These are phyloP conservation scores for Odontothrips loti DNA, from an alignment of 2,888 invertebrate species.

Conservation along the genomic window DNA sequence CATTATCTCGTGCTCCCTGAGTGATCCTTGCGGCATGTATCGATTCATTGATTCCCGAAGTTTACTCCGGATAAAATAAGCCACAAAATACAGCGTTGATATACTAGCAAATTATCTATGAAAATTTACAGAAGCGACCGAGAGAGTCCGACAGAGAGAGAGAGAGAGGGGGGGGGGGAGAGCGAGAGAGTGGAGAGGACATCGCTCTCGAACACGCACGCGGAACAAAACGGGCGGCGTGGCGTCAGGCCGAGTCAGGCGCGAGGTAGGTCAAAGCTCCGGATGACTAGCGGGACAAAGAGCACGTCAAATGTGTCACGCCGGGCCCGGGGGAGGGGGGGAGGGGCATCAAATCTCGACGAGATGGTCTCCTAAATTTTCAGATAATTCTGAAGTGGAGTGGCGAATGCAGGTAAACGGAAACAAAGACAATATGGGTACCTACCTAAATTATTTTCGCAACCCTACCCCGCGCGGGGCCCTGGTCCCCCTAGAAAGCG, in stretches of 20 bases:
- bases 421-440: neutral
- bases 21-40: too few species aligned
- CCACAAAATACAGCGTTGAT: too few species aligned
- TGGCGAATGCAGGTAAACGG: neutral
- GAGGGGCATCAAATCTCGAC: neutral
- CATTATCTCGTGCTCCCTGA: too few species aligned
- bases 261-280: conserved; percentile 3
- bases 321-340: neutral
- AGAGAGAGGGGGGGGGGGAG: neutral
- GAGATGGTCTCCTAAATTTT: neutral
- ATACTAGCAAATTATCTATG: too few species aligned
- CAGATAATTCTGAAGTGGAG: neutral
- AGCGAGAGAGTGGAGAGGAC: neutral
- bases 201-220: neutral
- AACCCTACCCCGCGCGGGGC: too few species aligned
- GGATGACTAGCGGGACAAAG: neutral
- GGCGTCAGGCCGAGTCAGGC: neutral
- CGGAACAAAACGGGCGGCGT: neutral
- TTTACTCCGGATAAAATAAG: too few species aligned
- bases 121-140: neutral
- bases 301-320: conserved; percentile 6
- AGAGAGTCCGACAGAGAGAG: neutral
- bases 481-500: too few species aligned
- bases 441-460: too few species aligned
- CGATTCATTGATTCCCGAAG: too few species aligned